Evolutionary conservation across 1,140 invertebrate genomes (phyloP).

Genomic region (Scaptomyza pallida): DNA sequence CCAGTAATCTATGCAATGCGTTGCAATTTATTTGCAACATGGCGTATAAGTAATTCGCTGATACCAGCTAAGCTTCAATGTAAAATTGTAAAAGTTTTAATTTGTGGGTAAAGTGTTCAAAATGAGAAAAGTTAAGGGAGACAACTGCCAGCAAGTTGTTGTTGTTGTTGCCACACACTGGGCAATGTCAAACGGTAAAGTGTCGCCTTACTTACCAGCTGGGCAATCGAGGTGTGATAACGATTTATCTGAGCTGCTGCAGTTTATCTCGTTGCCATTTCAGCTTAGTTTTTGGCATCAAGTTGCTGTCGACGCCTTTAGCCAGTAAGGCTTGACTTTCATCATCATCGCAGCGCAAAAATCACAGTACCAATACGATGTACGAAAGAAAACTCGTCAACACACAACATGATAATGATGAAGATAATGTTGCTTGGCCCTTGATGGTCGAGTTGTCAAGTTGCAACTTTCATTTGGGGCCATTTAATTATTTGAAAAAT

Average conservation of each 20-base stretch:
- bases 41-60: constrained; percentile 43
- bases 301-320: constrained; percentile 46
- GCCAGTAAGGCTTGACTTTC: constrained; percentile 63
- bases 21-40: constrained; percentile 4
- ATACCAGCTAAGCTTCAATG: constrained; percentile 7
- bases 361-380: constrained; percentile 9
- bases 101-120: neutral
- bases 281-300: constrained; percentile 59
- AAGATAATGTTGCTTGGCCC: constrained; percentile 6
- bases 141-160: neutral
- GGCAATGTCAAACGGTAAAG: constrained; percentile 57
- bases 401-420: constrained; percentile 22
- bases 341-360: constrained; percentile 42
- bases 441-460: neutral
- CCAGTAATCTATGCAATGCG: constrained; percentile 5
- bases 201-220: constrained; percentile 57
- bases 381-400: constrained; percentile 17
- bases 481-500: constrained; percentile 64
- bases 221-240: constrained; percentile 47
- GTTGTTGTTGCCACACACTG: too few species aligned
- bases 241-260: constrained; percentile 53
- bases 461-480: constrained; percentile 36
- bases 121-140: neutral
- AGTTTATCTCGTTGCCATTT: constrained; percentile 37
- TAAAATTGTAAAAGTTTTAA: constrained; percentile 11